Evolutionary conservation across 2,888 invertebrate genomes (phyloP), one percentile per base, ranked within the genome.

Genomic region (Caenorhabditis auriculariae): DNA sequence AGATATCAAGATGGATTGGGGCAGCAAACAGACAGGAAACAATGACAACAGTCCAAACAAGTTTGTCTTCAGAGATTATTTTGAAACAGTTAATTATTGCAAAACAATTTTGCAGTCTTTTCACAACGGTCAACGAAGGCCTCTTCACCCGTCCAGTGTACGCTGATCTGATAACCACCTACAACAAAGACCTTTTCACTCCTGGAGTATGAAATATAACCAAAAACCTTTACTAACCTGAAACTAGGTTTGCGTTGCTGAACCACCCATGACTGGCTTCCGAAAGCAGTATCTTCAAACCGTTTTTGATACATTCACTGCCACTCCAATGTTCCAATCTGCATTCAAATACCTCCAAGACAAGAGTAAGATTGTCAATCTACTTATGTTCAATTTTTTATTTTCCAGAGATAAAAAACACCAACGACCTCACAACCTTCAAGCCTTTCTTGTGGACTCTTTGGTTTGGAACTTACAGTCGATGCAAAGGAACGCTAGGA

Each of bases 401-500:
- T 3, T 5, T 53, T 72, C n/a, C 28, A 72, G 73, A 54, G 39
- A 54, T 60, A 55, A 62, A 64, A 15, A 67, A 69, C 24, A 61
- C 66, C 23, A 44, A 42, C 21, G 55, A 66, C 17, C 41, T 69
- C 27, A 66, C 54, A 7, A 61, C 59, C 27, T 75, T 79, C 63
- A 58, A 70, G 51, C 60, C 57, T 26, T 60, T 60, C 35, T 58
- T 79, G 26, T 77, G 69, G 67, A 68, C 66, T 35, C 58, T 76
- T 28, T 79, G 79, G 79, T 78, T 74, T 56, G 79, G 78, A 56
- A 72, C 71, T 6, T 79, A 79, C 66, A 64, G 74, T 6, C 58
- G 79, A 23, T 79, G 79, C 65, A 60, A 66, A 26, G 68, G 68
- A 37, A 45, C 69, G n/a, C 50, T 68, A 23, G 77, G 77, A 29